Evolutionary conservation across 2,888 invertebrate genomes (phyloP).

Genomic region (Drosophila maculinotata): DNA sequence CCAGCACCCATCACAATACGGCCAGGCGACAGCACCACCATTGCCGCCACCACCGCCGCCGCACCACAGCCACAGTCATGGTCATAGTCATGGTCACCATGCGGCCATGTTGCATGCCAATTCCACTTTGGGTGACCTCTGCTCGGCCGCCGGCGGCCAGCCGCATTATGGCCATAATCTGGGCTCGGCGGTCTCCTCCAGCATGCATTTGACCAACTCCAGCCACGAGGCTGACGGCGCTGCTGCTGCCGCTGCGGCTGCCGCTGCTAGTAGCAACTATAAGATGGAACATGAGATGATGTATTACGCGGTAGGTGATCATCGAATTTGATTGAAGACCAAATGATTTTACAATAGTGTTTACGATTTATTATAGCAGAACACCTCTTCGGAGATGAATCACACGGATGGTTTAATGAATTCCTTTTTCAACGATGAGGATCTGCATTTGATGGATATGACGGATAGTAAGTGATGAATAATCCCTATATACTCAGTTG

Average conservation of each 20-base stretch:
- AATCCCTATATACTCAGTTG: not conserved
- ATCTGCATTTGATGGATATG: constrained; percentile 96
- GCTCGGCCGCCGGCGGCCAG: constrained; percentile 73
- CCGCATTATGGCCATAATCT: constrained; percentile 87
- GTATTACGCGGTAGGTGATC: constrained; percentile 90
- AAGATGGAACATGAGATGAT: constrained; percentile 92
- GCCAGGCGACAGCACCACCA: constrained; percentile 77
- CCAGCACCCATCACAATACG: constrained; percentile 83
- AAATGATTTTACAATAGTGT: constrained; percentile 8
- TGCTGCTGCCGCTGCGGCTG: constrained; percentile 87
- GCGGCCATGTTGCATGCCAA: constrained; percentile 85
- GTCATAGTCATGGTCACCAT: constrained; percentile 83
- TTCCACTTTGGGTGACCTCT: constrained; percentile 86
- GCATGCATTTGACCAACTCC: constrained; percentile 92
- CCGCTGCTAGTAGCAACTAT: constrained; percentile 85
- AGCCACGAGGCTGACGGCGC: constrained; percentile 90
- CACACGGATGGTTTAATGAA: constrained; percentile 94
- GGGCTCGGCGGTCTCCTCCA: constrained; percentile 91
- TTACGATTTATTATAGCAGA: constrained; percentile 82
- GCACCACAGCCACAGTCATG: constrained; percentile 69
- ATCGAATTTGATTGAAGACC: constrained; percentile 22
- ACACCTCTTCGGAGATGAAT: constrained; percentile 88
- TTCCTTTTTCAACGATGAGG: constrained; percentile 94
- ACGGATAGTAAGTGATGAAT: constrained; percentile 90
- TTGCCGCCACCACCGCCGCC: constrained; percentile 78